Evolutionary conservation across 2,797 vertebrate species (phyloP).

Genomic region (Hypotaenidia okinawae): DNA sequence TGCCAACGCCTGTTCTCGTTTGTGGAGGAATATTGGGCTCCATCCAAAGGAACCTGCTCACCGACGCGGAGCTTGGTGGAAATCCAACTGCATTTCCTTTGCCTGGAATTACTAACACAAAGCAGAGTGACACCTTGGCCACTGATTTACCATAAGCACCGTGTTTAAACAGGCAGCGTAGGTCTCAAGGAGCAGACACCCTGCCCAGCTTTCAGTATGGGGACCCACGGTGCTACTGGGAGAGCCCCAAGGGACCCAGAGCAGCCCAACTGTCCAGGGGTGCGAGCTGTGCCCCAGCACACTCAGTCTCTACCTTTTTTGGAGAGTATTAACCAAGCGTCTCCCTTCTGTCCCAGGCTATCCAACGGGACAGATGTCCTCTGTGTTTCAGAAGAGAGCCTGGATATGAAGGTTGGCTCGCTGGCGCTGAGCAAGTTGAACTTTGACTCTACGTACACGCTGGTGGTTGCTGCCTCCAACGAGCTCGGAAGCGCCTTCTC

Average conservation of each 20-base stretch:
- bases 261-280: neutral
- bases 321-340: neutral
- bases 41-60: neutral
- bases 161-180: neutral
- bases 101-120: neutral
- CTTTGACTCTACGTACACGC: constrained; percentile 73
- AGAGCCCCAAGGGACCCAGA: no score
- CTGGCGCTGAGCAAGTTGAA: constrained; percentile 63
- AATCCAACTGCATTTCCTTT: neutral
- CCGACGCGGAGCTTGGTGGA: neutral
- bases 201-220: no score
- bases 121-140: neutral
- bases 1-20: neutral
- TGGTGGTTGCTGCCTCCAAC: constrained; percentile 78
- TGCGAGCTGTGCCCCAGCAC: rapidly evolving
- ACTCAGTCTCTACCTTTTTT: neutral
- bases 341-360: constrained; percentile 59
- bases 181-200: neutral
- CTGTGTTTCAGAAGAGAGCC: neutral
- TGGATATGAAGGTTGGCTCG: neutral
- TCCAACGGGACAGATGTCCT: constrained; percentile 19
- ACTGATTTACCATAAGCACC: rapidly evolving
- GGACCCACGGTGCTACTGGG: neutral
- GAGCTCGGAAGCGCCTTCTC: constrained; percentile 79
- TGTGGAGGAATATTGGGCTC: neutral